These are phyloP conservation scores for Pegoplata infirma DNA, from an alignment of 2,888 invertebrate species.

Conservation along the genomic window DNA sequence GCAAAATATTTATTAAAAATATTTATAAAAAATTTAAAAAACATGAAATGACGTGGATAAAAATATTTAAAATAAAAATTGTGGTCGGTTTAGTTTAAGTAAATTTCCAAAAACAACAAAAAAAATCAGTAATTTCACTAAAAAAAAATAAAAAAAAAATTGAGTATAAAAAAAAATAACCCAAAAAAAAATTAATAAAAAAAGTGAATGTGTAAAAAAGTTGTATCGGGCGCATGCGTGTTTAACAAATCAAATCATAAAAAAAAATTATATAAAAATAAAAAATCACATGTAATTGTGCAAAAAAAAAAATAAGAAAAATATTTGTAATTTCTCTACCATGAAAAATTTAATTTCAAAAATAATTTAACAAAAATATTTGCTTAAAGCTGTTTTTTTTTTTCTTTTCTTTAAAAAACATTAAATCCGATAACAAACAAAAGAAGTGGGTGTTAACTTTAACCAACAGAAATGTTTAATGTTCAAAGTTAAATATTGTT, in stretches of 20 bases:
- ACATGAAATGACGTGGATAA: conserved; percentile 48
- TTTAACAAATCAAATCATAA: background rate
- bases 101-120: no score
- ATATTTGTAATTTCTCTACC: conserved; percentile 10
- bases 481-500: conserved; percentile 18
- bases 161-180: background rate
- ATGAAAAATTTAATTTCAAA: background rate
- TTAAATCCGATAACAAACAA: conserved; percentile 12
- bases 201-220: conserved; percentile 14
- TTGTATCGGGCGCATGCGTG: conserved; percentile 1
- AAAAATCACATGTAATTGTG: background rate
- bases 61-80: background rate
- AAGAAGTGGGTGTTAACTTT: conserved; percentile 36
- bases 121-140: conserved; percentile 48
- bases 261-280: conserved; percentile 11
- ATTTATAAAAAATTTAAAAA: background rate
- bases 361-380: background rate
- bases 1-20: background rate
- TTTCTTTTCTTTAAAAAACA: no score
- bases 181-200: conserved; percentile 1
- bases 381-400: no score
- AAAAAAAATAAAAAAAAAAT: conserved; percentile 15
- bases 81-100: background rate
- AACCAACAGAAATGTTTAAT: conserved; percentile 23
- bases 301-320: conserved; percentile 6